These are phyloP conservation scores for Pseudotriccus pelzelni DNA, from an alignment of 2,797 vertebrate species.

Conservation along the genomic window DNA sequence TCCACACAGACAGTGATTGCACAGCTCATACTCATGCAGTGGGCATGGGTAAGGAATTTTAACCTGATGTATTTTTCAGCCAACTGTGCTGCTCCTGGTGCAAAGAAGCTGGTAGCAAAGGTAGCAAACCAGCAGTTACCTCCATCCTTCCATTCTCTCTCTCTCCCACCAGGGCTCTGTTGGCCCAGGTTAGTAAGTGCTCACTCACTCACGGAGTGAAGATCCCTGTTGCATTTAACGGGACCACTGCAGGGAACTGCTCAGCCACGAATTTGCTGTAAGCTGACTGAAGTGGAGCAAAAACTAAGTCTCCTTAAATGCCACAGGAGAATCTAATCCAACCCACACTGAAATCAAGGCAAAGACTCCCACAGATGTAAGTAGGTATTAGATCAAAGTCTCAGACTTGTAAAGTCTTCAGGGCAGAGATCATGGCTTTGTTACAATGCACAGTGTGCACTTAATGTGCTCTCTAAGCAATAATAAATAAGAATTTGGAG, in stretches of 20 bases:
- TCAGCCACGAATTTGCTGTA: neutral
- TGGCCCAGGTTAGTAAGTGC: fast-evolving
- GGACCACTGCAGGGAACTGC: neutral
- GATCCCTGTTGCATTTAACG: neutral
- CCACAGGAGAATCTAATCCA: neutral
- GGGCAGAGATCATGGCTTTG: conserved; percentile 19
- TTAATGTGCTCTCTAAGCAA: conserved; percentile 24
- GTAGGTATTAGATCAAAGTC: conserved; percentile 6
- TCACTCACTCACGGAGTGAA: neutral
- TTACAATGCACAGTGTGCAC: neutral
- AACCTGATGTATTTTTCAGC: neutral
- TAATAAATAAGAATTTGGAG: conserved; percentile 20
- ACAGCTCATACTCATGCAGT: neutral
- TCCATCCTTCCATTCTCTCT: neutral
- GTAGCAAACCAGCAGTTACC: neutral
- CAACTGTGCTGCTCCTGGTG: fast-evolving
- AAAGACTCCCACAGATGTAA: conserved; percentile 43
- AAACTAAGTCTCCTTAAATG: neutral
- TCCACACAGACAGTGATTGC: neutral
- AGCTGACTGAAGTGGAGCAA: neutral
- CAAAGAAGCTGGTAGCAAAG: neutral
- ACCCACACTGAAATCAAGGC: conserved; percentile 1
- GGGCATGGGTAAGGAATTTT: neutral
- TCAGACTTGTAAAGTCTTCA: conserved; percentile 37
- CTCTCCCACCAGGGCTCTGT: neutral